These are phyloP conservation scores for Selenia dentaria DNA, from an alignment of 2,888 invertebrate species.

Conservation along the genomic window DNA sequence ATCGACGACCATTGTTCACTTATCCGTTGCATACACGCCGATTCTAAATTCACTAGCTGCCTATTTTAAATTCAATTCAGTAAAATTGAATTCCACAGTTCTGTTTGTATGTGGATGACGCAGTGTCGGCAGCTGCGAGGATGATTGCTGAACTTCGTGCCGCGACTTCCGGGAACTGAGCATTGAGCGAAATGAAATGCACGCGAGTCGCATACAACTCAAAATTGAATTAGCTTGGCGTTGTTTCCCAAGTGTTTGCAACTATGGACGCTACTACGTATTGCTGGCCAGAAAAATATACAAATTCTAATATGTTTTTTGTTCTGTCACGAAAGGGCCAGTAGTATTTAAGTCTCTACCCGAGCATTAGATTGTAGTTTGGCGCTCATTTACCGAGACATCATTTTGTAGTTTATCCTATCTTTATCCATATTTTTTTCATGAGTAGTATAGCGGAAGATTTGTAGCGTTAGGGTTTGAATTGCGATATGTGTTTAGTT, in stretches of 20 bases:
- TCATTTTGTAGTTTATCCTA: too few species aligned
- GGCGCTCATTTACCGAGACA: too few species aligned
- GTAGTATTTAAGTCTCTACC: too few species aligned
- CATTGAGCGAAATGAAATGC: conserved; percentile 31
- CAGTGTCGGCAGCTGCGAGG: conserved; percentile 44
- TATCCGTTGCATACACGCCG: conserved; percentile 16
- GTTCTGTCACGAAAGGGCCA: too few species aligned
- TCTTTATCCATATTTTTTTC: too few species aligned
- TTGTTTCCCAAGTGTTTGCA: conserved; percentile 9
- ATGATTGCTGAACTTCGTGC: conserved; percentile 44
- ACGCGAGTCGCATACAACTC: conserved; percentile 34
- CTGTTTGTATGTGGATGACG: conserved; percentile 5
- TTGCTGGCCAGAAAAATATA: too few species aligned
- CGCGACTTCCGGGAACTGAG: conserved; percentile 10
- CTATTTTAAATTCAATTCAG: conserved; percentile 36
- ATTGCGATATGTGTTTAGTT: too few species aligned
- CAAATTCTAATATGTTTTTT: too few species aligned
- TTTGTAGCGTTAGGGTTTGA: too few species aligned
- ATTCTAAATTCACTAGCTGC: conserved; percentile 19
- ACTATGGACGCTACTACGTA: too few species aligned
- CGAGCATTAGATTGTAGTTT: too few species aligned
- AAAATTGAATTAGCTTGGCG: conserved; percentile 28
- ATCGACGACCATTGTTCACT: background rate
- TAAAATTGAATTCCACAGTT: conserved; percentile 28
- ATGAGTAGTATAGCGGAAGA: too few species aligned